Base-by-base conservation (phyloP, 2,888 invertebrate genomes). In the Phoronis australis region DNA sequence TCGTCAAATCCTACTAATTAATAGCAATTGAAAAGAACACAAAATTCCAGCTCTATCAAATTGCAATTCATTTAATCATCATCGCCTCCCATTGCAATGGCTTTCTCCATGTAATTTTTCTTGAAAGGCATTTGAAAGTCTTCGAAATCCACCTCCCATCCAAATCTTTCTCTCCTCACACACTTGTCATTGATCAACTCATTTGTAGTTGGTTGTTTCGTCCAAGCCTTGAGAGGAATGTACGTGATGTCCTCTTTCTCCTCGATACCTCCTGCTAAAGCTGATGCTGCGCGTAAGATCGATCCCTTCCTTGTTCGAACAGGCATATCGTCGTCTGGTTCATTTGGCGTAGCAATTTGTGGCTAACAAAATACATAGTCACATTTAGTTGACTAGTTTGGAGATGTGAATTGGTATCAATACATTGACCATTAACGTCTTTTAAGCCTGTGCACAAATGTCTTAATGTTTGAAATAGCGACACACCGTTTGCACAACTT, bases 61-160 rank as follows among this genome's bases (percentile, higher is more conserved):
- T 6, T 38, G 15, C 18, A 23, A 22, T 23, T 15, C n/a, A n/a
- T n/a, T n/a, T 62, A 61, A 47, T 66, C 66, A 37, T 68, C 69
- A 20, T 55, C 54, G 12, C 60, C 66, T 15, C 64, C 70, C 52
- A 63, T 51, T 26, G 52, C 59, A 48, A 61, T 61, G 3, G 67
- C 56, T 50, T 61, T 62, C 42, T 62, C 59, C n/a, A 58, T 48
- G 3, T 75, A 57, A 55, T 76, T 76, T 49, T 68, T 62, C 38
- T 68, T 59, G 56, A 75, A 75, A 3, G 75, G 74, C 70, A 73
- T 74, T 52, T 69, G 60, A 57, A 73, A 75, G 53, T 74, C 74
- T 12, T 61, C 59, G 51, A 77, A 77, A 59, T 77, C 77, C 20
- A 76, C 71, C 47, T 74, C 69, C 76, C 76, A 77, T 18, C 73